Base-by-base conservation (phyloP, 2,113 vertebrate species). In the Dicaeum eximium region DNA sequence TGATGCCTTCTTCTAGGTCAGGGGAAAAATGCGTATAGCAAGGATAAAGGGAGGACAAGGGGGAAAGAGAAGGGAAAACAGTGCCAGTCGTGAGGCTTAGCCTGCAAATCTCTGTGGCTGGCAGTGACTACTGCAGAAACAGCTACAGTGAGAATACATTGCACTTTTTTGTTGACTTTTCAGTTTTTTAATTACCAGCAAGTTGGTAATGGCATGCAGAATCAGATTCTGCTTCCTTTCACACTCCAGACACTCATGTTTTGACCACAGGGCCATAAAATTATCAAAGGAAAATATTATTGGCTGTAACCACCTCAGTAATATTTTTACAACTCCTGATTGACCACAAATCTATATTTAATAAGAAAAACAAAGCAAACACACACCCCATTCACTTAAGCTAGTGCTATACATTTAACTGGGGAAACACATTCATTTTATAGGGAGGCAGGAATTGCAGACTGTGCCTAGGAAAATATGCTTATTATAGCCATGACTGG, bases 291-390 rank as follows among this genome's bases (percentile, higher is more conserved):
- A 84, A 95, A 96, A 93, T 95, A 95, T 95, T 94, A 96, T 90
- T 94, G 93, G 93, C 92, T 93, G 72, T 96, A 96, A 97, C 92
- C 92, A 95, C 95, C 93, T 96, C 7, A 5, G 80, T 96, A 95
- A 88, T 94, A 97, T 95, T 97, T 96, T 97, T 94, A 96, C 92
- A 94, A 86, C 92, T 97, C 67, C 79, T 94, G 95, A 96, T 96
- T 95, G 90, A 97, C 95, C 94, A 96, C 93, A 96, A 86, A 96
- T 96, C 93, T 95, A 96, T 97, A 96, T 94, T 96, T 96, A 96
- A 96, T 96, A 96, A 94, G 94, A 83, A 96, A 95, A 97, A 96
- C 90, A 94, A 96, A 95, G 90, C 64, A 88, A 96, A 96, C 93
- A 96, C 90, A 94, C 88, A 95, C 82, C 67, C 82, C 69, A 96